A percentile compares a stretch with the other conserved stretches of the same genome.
Evolutionary conservation across 35 echinoderm and acorn worm genomes (phyloP).

Genomic region (Holothuria glaberrima): DNA sequence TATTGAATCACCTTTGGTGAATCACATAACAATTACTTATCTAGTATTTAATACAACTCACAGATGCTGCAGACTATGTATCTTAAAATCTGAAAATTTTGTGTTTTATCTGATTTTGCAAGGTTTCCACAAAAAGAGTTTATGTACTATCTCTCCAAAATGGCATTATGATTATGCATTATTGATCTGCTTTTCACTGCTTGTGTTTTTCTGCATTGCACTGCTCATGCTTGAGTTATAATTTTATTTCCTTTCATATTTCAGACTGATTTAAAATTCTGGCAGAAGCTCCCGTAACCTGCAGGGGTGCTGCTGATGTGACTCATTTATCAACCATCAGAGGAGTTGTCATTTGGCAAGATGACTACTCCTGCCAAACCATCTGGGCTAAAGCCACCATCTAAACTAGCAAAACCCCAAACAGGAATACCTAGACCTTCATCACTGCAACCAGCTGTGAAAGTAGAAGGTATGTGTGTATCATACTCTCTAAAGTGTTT

Average conservation of each 20-base stretch:
- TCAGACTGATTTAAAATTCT: too few relatives aligned
- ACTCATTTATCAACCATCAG: not conserved
- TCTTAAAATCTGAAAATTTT: too few relatives aligned
- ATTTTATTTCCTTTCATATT: not conserved
- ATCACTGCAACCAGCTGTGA: constrained; percentile 47
- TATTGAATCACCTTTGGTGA: too few relatives aligned
- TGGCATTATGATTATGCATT: not conserved
- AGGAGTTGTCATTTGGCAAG: not conserved
- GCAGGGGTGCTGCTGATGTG: too few relatives aligned
- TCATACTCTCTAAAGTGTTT: too few relatives aligned
- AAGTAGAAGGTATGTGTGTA: constrained; percentile 55
- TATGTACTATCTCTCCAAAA: too few relatives aligned
- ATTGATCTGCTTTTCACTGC: not conserved
- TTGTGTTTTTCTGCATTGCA: not conserved
- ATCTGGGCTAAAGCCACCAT: constrained; percentile 52
- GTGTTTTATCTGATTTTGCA: too few relatives aligned
- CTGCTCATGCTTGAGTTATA: not conserved
- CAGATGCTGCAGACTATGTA: too few relatives aligned
- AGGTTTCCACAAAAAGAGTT: too few relatives aligned
- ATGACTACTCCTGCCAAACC: constrained; percentile 51
- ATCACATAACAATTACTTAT: too few relatives aligned
- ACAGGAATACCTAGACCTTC: constrained; percentile 31
- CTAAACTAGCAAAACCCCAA: constrained; percentile 43
- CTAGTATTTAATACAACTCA: too few relatives aligned
- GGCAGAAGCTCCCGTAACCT: too few relatives aligned